Evolutionary conservation across 2,888 invertebrate species (phyloP), one percentile per base, ranked within the genome.

Genomic region (Molanna angustata): DNA sequence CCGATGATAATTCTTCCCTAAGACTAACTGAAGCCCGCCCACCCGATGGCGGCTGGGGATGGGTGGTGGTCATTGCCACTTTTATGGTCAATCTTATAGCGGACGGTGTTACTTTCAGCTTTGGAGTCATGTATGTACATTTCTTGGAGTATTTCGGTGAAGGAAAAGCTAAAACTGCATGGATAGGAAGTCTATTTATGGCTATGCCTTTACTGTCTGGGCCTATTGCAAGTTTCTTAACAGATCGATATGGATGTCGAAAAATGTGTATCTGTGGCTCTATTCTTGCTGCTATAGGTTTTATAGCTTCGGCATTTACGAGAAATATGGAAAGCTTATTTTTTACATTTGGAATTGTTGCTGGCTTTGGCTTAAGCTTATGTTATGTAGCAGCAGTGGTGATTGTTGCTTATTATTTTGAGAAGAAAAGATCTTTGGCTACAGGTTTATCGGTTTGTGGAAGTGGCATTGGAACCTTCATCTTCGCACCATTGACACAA

Each of bases 31-130:
- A 86, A 67, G 82, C 85, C 1, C 73, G 84, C 16, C 85, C 88
- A 1, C 92, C 91, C 1, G 93, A 94, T 69, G 93, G 92, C 7
- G 93, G 94, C 11, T 94, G 89, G 88, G 94, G 94, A 3, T 95
- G 94, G 94, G 87, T 94, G 21, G 83, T 95, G 45, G 94, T 94
- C 0, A 84, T 87, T 56, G 91, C 91, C 18, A 86, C 92, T 0
- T 94, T 95, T 68, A 80, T 93, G 73, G 88, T 93, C 58, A 93
- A 93, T 68, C 78, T 93, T 58, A 91, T 95, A 63, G 92, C 92
- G 33, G 95, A 95, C 68, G 95, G 95, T 2, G 85, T 94, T 61
- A 92, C 92, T 1, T 93, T 94, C 73, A 90, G 90, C 59, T 94
- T 94, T 69, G 95, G 95, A 49, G 87, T 94, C 3, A 85, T 95